Percentiles rank a stretch among this genome's conserved stretches.
These are phyloP conservation scores for Pemphredon lugubris DNA, from an alignment of 2,888 invertebrate genomes.

Conservation along the genomic window DNA sequence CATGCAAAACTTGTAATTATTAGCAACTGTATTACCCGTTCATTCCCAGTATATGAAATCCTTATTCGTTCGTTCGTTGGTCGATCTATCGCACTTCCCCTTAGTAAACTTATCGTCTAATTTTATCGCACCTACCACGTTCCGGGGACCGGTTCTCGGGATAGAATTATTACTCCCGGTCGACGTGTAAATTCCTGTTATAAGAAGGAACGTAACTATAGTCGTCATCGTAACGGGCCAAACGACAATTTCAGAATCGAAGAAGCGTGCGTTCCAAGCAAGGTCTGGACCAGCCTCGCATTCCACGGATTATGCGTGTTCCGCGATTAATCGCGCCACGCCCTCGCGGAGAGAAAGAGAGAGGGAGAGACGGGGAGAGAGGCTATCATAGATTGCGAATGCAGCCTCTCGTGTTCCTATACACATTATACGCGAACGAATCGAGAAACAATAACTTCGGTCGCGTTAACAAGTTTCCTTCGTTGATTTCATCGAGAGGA, in stretches of 20 bases:
- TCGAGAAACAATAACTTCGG: conserved; percentile 16
- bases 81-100: too few relatives aligned
- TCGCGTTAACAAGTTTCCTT: not conserved
- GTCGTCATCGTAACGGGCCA: not conserved
- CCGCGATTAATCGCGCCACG: conserved; percentile 49
- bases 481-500: not conserved
- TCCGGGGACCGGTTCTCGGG: conserved; percentile 16
- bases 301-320: conserved; percentile 42
- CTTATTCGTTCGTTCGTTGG: too few relatives aligned
- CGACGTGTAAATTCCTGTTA: conserved; percentile 3
- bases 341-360: conserved; percentile 31
- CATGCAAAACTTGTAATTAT: too few relatives aligned
- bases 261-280: conserved; percentile 2
- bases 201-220: not conserved
- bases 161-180: conserved; percentile 8
- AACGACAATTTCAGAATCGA: conserved; percentile 5
- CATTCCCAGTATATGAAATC: too few relatives aligned
- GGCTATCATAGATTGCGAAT: conserved; percentile 16
- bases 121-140: conserved; percentile 6
- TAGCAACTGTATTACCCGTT: too few relatives aligned
- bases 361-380: too few relatives aligned
- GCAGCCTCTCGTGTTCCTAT: not conserved
- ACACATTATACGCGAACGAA: not conserved
- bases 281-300: conserved; percentile 13
- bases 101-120: conserved; percentile 28